A percentile compares a stretch with the other conserved stretches of the same genome.
Conservation (phyloP, 2,888 invertebrate species). For the Schrankia costaestrigalis region DNA sequence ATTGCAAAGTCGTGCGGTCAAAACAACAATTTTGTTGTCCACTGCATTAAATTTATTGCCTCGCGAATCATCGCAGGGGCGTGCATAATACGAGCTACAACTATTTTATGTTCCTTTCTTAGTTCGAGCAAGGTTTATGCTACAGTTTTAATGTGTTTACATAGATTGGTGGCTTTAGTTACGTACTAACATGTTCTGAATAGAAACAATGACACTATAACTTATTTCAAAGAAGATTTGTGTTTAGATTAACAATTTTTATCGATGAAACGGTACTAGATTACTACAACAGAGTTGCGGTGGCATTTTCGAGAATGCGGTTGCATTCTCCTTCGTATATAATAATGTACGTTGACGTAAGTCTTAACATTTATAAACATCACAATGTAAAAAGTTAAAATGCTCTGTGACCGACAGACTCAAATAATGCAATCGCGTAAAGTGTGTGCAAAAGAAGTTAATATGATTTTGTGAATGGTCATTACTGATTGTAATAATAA, state of each 20-base stretch:
- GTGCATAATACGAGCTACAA: slow-evolving; percentile 69
- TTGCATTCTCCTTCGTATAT: slow-evolving; percentile 1
- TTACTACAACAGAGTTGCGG: neutral
- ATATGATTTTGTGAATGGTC: no score
- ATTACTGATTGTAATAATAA: no score
- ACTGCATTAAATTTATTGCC: slow-evolving; percentile 73
- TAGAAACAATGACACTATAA: slow-evolving; percentile 7
- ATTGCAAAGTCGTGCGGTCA: slow-evolving; percentile 63
- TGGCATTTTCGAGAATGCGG: slow-evolving; percentile 3
- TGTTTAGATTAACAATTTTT: neutral
- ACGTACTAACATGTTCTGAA: slow-evolving; percentile 9
- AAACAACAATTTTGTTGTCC: slow-evolving; percentile 79
- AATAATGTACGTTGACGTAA: slow-evolving; percentile 8
- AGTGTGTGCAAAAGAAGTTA: neutral
- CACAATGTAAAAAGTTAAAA: slow-evolving; percentile 2
- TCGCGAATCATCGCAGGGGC: slow-evolving; percentile 74
- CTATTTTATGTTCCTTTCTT: slow-evolving; percentile 71
- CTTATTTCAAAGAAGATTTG: neutral
- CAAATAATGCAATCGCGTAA: slow-evolving; percentile 5
- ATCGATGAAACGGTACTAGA: neutral
- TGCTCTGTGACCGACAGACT: slow-evolving; percentile 3
- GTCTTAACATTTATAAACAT: slow-evolving; percentile 4
- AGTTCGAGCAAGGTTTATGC: slow-evolving; percentile 47
- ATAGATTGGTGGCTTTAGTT: slow-evolving; percentile 19
- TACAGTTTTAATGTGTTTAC: slow-evolving; percentile 49